Evolutionary conservation across 2,797 vertebrate genomes (phyloP), one percentile per base, ranked within the genome.

Genomic region (Eulemur rubriventer): DNA sequence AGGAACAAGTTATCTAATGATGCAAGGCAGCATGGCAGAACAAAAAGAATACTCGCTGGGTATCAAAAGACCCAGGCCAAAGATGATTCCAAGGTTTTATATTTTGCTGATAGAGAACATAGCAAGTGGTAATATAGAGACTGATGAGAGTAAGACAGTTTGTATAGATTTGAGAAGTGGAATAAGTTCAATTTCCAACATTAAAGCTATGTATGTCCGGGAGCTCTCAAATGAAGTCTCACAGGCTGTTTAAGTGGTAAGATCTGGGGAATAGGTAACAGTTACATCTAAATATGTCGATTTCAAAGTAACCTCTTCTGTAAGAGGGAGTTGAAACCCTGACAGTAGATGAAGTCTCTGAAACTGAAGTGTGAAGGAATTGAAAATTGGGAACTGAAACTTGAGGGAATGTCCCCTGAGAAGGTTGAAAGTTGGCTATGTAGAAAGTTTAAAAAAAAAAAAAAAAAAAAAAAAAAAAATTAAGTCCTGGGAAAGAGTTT

Each of bases 201-300:
- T n/a, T 38, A 30, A 94, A 91, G 55, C 3, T 86, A 18, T 59
- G 14, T 16, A n/a, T 41, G 20, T 57, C 35, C 70, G 75, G 14
- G 55, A 89, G 83, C 43, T 73, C 82, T 69, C 52, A 92, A 70
- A 61, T 75, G 65, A 96, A 96, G 48, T 33, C 41, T 78, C 28
- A 41, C 0, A 57, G 22, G 26, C 35, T 20, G 12, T 5, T n/a
- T 78, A 86, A 82, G 82, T 82, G 83, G 83, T 0, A 93, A 89
- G n/a, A 91, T 4, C 26, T 48, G 28, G 10, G 50, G 4, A 78
- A 65, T 0, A 87, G 69, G 10, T 69, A n/a, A 90, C 3, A 79
- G 24, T 48, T 55, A 10, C 13, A 67, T 33, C 22, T 73, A 59
- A 41, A 69, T 52, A 38, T 24, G 41, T 7, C 41, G 13, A 69